Base-by-base conservation (phyloP, 2,113 vertebrate species). In the Suncus etruscus region DNA sequence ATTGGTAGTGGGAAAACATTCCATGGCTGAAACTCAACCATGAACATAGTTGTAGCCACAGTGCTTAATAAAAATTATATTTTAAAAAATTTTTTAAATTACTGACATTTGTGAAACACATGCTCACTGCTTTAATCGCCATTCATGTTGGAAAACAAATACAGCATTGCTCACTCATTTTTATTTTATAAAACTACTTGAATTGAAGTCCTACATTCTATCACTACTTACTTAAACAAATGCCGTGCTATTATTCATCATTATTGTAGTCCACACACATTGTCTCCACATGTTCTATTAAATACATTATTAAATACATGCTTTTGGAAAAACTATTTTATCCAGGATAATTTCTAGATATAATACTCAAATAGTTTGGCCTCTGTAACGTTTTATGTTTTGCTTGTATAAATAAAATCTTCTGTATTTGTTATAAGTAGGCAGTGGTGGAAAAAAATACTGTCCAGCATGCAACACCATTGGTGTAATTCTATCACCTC, bases 251-350 rank as follows among this genome's bases (percentile, higher is more conserved):
- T 14, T 39, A 22, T 15, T 51, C 48, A 45, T 58, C 24, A 54
- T 45, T 24, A 85, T 78, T 27, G 75, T 3, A 54, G 2, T 58
- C 3, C 77, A 4, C 45, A 84, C 18, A 27, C 6, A 6, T 48
- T 74, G 75, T 32, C 18, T 16, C 29, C 25, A 11, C 18, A 24
- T 8, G 75, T 63, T 31, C 9, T n/a, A n/a, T n/a, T n/a, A n/a
- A n/a, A n/a, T n/a, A n/a, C n/a, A n/a, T 83, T 75, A 89, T 45
- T 81, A 91, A 92, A 11, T 3, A 47, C 31, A 45, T 29, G 2
- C 63, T 87, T 84, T 48, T 9, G 18, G 20, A 91, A 58, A 18
- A 16, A 1, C 24, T 22, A 51, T 16, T 16, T 1, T 11, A 14
- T 45, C 12, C 31, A 9, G 16, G 61, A 76, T 2, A 31, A 63